Percentiles rank a stretch among this genome's conserved stretches.
Conservation (phyloP, 64 coral and sea anemone species). For the Exaiptasia diaphana region DNA sequence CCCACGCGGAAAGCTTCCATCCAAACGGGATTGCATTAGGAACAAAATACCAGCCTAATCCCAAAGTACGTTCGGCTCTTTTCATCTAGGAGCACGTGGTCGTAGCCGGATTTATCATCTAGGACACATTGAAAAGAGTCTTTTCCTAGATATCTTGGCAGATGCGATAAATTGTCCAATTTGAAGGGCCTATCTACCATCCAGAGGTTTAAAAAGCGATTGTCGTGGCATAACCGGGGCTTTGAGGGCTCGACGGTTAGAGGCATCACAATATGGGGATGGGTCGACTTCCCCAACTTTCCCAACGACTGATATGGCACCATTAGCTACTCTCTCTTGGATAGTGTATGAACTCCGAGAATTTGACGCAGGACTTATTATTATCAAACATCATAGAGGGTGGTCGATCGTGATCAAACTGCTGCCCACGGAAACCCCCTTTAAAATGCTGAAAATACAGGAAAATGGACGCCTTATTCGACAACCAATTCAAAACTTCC, state of each 20-base stretch:
- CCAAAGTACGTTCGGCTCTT: constrained; percentile 25
- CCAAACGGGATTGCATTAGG: background rate
- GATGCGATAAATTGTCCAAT: background rate
- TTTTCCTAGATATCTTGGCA: background rate
- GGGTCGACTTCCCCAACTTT: background rate
- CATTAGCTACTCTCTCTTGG: background rate
- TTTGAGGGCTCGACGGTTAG: background rate
- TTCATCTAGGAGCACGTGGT: constrained; percentile 16
- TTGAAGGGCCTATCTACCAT: background rate
- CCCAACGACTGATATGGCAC: background rate
- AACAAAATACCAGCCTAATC: constrained; percentile 18
- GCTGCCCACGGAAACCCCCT: background rate
- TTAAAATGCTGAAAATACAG: background rate
- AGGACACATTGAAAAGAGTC: background rate
- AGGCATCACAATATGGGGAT: constrained; percentile 2
- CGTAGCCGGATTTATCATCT: constrained; percentile 50
- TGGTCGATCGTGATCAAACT: background rate
- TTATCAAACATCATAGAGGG: background rate
- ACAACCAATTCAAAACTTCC: constrained; percentile 9
- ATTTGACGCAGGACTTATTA: background rate
- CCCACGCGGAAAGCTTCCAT: constrained; percentile 3
- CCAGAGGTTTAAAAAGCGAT: constrained; percentile 19
- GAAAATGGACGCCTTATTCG: background rate
- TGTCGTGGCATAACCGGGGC: background rate
- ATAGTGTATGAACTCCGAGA: background rate